phyloP scores from a whole-genome alignment of 2,888 invertebrate species.

The Acanthosoma haemorrhoidale region DNA sequence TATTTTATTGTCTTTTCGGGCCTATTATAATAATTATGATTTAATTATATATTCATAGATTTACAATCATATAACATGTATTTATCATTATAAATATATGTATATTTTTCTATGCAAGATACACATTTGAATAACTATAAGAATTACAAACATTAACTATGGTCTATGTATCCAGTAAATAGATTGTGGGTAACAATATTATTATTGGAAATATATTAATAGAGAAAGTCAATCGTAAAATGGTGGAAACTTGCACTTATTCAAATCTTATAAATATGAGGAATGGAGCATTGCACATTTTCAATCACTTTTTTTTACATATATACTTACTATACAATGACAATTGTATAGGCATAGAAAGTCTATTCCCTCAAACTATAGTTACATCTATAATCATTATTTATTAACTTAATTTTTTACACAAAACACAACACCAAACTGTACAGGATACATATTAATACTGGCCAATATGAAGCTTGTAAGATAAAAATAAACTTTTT shows the following conservation, averaged over 20 bases:
- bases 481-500: neutral
- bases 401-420: constrained; percentile 9
- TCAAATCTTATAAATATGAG: neutral
- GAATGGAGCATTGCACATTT: constrained; percentile 21
- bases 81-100: constrained; percentile 24
- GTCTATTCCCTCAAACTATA: neutral
- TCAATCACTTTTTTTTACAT: neutral
- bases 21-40: constrained; percentile 32
- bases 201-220: neutral
- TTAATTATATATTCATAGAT: constrained; percentile 11
- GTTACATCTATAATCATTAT: constrained; percentile 6
- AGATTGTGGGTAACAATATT: neutral
- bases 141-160: constrained; percentile 18
- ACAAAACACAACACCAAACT: constrained; percentile 29
- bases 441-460: constrained; percentile 26
- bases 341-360: neutral
- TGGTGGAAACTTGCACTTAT: neutral
- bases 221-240: neutral
- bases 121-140: constrained; percentile 16
- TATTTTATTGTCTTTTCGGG: constrained; percentile 40
- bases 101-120: constrained; percentile 15
- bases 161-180: constrained; percentile 7
- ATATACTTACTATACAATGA: neutral
- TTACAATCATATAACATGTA: constrained; percentile 14
- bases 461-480: constrained; percentile 16